Base-by-base conservation (phyloP, 2,797 vertebrate species). In the Octomys mimax region DNA sequence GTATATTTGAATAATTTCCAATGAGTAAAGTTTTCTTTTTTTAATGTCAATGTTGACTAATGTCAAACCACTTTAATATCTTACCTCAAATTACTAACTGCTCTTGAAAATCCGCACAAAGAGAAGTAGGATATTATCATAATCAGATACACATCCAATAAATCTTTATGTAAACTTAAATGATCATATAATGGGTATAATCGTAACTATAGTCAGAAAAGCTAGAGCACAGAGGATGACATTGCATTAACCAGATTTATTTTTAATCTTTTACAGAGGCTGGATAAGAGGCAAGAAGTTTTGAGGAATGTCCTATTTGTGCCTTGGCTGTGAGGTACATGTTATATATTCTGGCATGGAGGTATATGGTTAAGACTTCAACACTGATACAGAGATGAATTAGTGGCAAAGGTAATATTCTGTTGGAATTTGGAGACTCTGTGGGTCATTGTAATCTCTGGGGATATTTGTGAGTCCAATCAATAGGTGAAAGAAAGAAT, bases 301-400 rank as follows among this genome's bases (percentile, higher is more conserved):
- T 62, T 5, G 52, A 81, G 54, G 42, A 89, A 92, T 96, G 95
- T 84, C 89, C 4, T n/a, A 95, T 97, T 98, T 97, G 70, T 80
- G 87, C 68, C 26, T 89, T 92, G 95, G 10, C 54, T 95, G 59
- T 96, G 26, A 96, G 5, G 64, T 92, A 87, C 95, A 91, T 89
- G 75, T 80, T 77, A 7, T 92, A 91, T 36, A 77, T 95, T 39
- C 26, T 96, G 78, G 82, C 96, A 96, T 46, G 39, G 87, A 73
- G 75, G 0, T 2, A 0, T 18, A 94, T 4, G 2, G 24, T 94
- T 88, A 96, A 95, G n/a, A 1, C 59, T 24, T 92, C 26, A 95
- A 78, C 14, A 89, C 24, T 24, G 28, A 93, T 61, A 90, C 84
- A 97, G 87, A 94, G 33, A 94, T 90, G 16, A 61, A 13, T 97